Base-by-base conservation (phyloP, 2,888 invertebrate species). In the Cheiracanthium punctorium region DNA sequence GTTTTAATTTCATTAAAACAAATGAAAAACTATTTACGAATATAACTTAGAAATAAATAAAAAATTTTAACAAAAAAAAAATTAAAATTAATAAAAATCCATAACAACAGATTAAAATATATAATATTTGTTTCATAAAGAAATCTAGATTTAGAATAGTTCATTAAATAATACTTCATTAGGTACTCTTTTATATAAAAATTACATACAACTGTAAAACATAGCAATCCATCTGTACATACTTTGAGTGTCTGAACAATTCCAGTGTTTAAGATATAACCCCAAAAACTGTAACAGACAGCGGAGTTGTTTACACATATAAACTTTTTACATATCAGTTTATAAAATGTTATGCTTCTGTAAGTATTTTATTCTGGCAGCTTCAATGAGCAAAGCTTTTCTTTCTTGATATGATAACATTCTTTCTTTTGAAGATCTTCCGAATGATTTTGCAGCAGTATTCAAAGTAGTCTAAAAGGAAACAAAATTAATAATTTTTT, bases 381-480 rank as follows among this genome's bases (percentile, higher is more conserved):
- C 94, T 20, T 95, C 95, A 88, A 96, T 94, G 93, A 97, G 94
- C 90, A 94, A 94, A 73, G 94, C 93, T 91, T 96, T 97, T 82
- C 95, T 92, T 90, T 96, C 96, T 90, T 95, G 95, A 92, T 96
- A 96, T 88, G 96, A 95, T 89, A 94, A 92, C 90, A 94, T 95
- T 29, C 96, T 92, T 89, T 95, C 95, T 48, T 91, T 88, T 10
- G 93, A 91, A 71, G 91, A 91, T 88, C 92, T 92, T 32, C 92
- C 91, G 90, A 93, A 93, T 81, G 91, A 90, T 80, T 89, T 89
- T 65, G 90, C 90, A 71, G 91, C 91, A 88, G 91, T 91, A 87
- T 90, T 91, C 76, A 90, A 80, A 28, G 74, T 37, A n/a, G 70
- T 67, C 77, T 84, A 14, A 20, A 75, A 65, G 12, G 33, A 48